phyloP scores from a whole-genome alignment of 2,888 invertebrate species.

The Drosophila incognita region DNA sequence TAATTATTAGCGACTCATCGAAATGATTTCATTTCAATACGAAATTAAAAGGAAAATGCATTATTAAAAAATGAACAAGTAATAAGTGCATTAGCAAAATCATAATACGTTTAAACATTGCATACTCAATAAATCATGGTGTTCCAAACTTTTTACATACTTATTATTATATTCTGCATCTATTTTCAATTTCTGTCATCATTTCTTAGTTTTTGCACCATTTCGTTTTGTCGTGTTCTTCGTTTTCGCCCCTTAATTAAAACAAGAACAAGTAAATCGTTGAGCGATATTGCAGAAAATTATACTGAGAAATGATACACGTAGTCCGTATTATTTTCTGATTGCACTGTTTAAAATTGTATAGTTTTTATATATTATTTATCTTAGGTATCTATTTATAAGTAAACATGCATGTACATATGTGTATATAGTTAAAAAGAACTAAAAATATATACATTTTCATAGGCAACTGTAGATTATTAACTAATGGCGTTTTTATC shows the following conservation, averaged over 20 bases:
- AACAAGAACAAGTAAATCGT: not conserved
- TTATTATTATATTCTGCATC: not conserved
- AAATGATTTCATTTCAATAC: not conserved
- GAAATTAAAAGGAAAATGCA: slow-evolving; percentile 6
- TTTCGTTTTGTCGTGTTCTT: not conserved
- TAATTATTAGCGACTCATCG: not conserved
- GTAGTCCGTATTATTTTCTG: no score
- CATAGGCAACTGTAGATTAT: not conserved
- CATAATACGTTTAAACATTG: not conserved
- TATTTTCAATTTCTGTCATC: not conserved
- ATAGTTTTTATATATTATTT: not conserved
- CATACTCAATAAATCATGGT: not conserved
- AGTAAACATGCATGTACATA: not conserved
- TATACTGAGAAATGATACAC: not conserved
- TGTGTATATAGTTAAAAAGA: not conserved
- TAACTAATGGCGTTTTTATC: not conserved
- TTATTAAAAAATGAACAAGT: not conserved
- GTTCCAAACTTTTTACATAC: not conserved
- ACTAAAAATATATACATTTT: not conserved
- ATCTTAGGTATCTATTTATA: not conserved
- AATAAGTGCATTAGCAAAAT: not conserved
- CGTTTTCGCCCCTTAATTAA: not conserved
- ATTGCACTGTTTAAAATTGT: not conserved
- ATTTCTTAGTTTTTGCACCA: not conserved
- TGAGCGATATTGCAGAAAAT: not conserved